Evolutionary conservation across 1,140 invertebrate genomes (phyloP), one percentile per base, ranked within the genome.

Genomic region (Eueides isabella): DNA sequence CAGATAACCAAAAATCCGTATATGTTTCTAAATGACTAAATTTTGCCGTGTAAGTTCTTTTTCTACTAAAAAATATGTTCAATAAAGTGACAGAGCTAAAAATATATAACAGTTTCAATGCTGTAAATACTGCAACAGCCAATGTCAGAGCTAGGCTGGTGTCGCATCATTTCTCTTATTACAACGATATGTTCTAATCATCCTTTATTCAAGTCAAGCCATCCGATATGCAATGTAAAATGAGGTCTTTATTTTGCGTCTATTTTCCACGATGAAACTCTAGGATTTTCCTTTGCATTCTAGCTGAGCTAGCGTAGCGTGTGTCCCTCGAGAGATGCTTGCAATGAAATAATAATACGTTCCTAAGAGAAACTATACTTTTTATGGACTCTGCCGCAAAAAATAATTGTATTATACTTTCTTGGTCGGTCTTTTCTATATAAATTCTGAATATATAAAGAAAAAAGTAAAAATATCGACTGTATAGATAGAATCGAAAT

Each of bases 241-340:
- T 61, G 65, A 67, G 65, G 71, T 72, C 48, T 66, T 65, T 72
- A 72, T 72, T 72, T 72, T 72, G 61, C 41, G 38, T 67, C 71
- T 72, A 67, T 65, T 72, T 66, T 72, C 44, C 71, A 44, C 63
- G 64, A 66, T 72, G 71, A 67, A 72, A 67, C 71, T 72, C 48
- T 41, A 61, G 71, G 23, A 55, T 65, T 66, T 66, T 72, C 61
- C 30, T 67, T 67, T 62, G 71, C 71, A 67, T 72, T 72, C 64
- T 62, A 72, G 48, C 71, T 67, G 23, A 72, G 71, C 71, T 61
- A 26, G 68, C 61, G 64, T 67, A 72, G 38, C 48, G 28, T 38
- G 33, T 28, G 26, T 66, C 71, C 64, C 64, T 64, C 64, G 41
- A 33, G 64, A 62, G 65, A 35, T 23, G 61, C 33, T 41, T 12